Evolutionary conservation across 2,113 vertebrate species (phyloP).

Genomic region (Rhinichthys klamathensis): DNA sequence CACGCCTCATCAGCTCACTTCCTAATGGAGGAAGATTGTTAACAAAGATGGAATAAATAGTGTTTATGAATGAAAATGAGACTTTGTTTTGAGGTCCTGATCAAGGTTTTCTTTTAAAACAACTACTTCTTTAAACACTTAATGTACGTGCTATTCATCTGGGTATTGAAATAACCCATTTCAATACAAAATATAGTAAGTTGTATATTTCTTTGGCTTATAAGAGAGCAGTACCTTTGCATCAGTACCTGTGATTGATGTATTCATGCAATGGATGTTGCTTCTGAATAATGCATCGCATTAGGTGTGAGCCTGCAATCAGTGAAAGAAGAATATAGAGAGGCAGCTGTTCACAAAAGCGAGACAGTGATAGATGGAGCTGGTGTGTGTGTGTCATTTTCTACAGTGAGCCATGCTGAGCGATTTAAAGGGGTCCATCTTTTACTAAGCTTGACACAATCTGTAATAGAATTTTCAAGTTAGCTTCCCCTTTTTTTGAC

Average conservation of each 20-base stretch:
- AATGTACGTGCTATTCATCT: background rate
- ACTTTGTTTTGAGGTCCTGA: background rate
- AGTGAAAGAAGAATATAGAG: background rate
- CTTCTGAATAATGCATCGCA: conserved; percentile 23
- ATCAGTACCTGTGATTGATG: conserved; percentile 34
- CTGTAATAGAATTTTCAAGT: conserved; percentile 51
- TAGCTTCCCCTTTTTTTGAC: conserved; percentile 19
- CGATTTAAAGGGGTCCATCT: background rate
- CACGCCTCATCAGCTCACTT: conserved; percentile 47
- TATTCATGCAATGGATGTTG: conserved; percentile 11
- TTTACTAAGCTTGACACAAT: conserved; percentile 43
- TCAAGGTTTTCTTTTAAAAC: background rate
- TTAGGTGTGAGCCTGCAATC: conserved; percentile 21
- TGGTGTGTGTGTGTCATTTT: background rate
- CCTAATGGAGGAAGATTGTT: conserved; percentile 5
- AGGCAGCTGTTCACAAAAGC: conserved; percentile 22
- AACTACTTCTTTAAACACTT: background rate
- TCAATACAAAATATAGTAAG: background rate
- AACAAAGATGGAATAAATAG: conserved; percentile 32
- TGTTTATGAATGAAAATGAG: background rate
- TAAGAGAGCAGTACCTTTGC: background rate
- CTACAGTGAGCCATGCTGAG: conserved; percentile 16
- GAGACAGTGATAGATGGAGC: background rate
- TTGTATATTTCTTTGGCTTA: background rate
- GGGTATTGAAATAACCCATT: background rate